phyloP scores from a whole-genome alignment of 2,113 vertebrate species.

The Festucalex cinctus region DNA sequence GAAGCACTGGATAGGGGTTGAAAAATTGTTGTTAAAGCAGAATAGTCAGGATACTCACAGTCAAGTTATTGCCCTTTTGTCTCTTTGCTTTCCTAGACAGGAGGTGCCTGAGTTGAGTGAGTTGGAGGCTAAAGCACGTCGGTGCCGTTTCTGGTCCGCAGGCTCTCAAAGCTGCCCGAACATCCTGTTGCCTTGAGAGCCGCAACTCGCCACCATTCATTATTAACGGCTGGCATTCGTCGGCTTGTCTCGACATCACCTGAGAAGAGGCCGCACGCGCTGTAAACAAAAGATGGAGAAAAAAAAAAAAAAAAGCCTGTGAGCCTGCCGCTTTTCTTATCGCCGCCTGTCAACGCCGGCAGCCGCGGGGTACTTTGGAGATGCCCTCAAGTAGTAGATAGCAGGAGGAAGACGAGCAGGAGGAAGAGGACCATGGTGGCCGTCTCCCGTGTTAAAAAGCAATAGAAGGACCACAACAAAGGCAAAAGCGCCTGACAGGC shows the following conservation, averaged over 20 bases:
- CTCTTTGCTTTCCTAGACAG: background rate
- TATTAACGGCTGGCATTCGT: constrained; percentile 45
- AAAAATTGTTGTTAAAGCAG: background rate
- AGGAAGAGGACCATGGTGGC: constrained; percentile 27
- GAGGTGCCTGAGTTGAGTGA: background rate
- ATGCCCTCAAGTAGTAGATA: constrained; percentile 51
- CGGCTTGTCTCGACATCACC: constrained; percentile 55
- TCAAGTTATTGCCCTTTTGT: background rate
- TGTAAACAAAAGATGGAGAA: constrained; percentile 29
- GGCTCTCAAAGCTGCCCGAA: constrained; percentile 27
- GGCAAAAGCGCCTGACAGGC: constrained; percentile 43
- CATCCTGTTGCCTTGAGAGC: constrained; percentile 36
- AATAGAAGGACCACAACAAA: constrained; percentile 31
- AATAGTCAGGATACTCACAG: background rate
- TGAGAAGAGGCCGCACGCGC: constrained; percentile 34
- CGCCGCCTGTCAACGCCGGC: constrained; percentile 48
- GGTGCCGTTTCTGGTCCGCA: constrained; percentile 54
- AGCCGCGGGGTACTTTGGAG: constrained; percentile 50
- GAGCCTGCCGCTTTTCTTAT: constrained; percentile 48
- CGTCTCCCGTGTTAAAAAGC: constrained; percentile 36
- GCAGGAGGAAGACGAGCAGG: constrained; percentile 15
- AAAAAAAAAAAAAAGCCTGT: constrained; percentile 29
- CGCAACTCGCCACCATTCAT: constrained; percentile 62
- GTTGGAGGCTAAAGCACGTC: constrained; percentile 42
- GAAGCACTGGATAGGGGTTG: background rate